phyloP scores from a whole-genome alignment of 2,888 invertebrate genomes.

The Hirtodrosophila duncani region DNA sequence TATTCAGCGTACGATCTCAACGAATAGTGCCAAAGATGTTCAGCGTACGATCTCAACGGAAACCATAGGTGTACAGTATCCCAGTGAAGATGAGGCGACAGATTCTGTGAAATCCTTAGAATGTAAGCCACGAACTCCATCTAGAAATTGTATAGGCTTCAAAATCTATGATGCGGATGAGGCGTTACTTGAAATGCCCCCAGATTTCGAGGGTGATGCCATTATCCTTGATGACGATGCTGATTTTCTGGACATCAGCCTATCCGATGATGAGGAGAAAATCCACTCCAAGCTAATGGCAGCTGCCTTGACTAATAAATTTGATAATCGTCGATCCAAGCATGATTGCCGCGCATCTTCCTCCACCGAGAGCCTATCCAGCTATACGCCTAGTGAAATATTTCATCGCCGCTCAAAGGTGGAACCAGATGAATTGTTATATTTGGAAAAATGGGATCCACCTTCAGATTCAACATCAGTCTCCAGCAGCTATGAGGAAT shows the following conservation, averaged over 20 bases:
- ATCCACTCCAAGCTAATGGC: constrained; percentile 26
- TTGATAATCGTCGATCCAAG: constrained; percentile 2
- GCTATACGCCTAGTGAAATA: constrained; percentile 36
- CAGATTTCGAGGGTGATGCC: constrained; percentile 4
- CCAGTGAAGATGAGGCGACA: constrained; percentile 33
- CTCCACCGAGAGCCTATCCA: constrained; percentile 10
- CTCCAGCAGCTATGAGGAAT: constrained; percentile 7
- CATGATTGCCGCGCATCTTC: neutral
- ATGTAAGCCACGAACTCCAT: neutral
- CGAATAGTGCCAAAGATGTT: neutral
- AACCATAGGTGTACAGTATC: constrained; percentile 41
- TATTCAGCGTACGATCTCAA: neutral
- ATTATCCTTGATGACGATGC: constrained; percentile 28
- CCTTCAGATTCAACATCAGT: too few relatives aligned
- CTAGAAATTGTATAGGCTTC: neutral
- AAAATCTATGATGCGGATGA: constrained; percentile 22
- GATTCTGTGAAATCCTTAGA: neutral
- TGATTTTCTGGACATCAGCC: constrained; percentile 14
- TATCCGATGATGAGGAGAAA: constrained; percentile 30
- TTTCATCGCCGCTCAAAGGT: constrained; percentile 38
- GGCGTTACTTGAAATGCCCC: constrained; percentile 6
- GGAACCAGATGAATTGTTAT: neutral
- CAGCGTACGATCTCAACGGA: constrained; percentile 5
- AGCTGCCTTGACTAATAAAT: constrained; percentile 4
- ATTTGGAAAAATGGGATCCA: neutral